A percentile compares a stretch with the other conserved stretches of the same genome.
These are phyloP conservation scores for Sander vitreus DNA, from an alignment of 2,113 vertebrate species.

Conservation along the genomic window DNA sequence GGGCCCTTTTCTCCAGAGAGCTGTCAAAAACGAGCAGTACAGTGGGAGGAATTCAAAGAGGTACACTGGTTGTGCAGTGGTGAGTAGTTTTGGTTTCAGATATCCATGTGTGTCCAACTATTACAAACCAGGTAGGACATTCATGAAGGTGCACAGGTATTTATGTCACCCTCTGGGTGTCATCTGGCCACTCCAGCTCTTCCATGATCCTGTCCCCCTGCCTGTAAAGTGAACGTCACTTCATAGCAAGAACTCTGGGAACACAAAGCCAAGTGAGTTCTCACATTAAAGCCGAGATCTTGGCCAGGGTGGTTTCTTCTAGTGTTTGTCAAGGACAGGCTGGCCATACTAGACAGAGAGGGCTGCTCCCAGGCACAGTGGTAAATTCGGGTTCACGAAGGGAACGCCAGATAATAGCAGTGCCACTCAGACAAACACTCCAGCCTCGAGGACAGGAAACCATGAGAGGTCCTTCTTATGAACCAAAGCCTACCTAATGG, in stretches of 20 bases:
- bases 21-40: slow-evolving; percentile 64
- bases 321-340: slow-evolving; percentile 45
- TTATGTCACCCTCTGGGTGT: slow-evolving; percentile 4
- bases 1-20: slow-evolving; percentile 71
- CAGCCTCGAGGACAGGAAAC: slow-evolving; percentile 70
- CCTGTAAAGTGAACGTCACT: slow-evolving; percentile 23
- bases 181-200: slow-evolving; percentile 5
- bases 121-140: background rate
- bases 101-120: background rate
- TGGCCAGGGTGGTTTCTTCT: slow-evolving; percentile 65
- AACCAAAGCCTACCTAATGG: slow-evolving; percentile 55
- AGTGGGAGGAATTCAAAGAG: slow-evolving; percentile 45
- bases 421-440: slow-evolving; percentile 70
- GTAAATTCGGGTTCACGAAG: slow-evolving; percentile 62
- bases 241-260: slow-evolving; percentile 60
- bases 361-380: slow-evolving; percentile 52
- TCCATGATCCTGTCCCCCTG: background rate
- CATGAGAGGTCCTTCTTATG: slow-evolving; percentile 51
- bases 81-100: slow-evolving; percentile 30
- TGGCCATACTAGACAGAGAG: slow-evolving; percentile 37
- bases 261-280: slow-evolving; percentile 60
- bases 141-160: background rate
- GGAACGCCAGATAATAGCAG: slow-evolving; percentile 64
- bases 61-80: slow-evolving; percentile 5
- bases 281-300: slow-evolving; percentile 68